Conservation (phyloP, 2,888 invertebrate species). For the Eutolmus rufibarbis region DNA sequence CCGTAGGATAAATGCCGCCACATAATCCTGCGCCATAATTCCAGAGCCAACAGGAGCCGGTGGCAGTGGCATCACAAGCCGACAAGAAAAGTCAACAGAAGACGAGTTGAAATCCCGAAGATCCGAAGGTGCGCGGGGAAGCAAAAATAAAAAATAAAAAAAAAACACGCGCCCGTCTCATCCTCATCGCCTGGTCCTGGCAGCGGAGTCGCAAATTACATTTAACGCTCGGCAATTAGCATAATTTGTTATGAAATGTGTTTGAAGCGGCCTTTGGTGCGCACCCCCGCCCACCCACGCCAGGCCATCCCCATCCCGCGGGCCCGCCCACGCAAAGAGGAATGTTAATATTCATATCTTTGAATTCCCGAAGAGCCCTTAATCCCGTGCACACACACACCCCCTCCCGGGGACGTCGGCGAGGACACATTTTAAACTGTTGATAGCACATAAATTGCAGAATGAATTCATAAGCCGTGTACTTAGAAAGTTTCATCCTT, state of each 20-base stretch:
- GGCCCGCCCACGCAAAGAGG: background rate
- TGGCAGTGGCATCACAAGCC: constrained; percentile 8
- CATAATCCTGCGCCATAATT: constrained; percentile 37
- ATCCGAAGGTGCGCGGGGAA: background rate
- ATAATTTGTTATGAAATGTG: constrained; percentile 41
- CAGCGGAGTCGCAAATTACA: constrained; percentile 32
- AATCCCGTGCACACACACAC: background rate
- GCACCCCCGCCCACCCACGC: background rate
- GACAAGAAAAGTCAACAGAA: constrained; percentile 37
- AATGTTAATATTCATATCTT: constrained; percentile 40
- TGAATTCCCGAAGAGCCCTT: constrained; percentile 36
- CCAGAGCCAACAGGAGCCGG: constrained; percentile 22
- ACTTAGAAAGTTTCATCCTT: constrained; percentile 27
- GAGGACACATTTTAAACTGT: constrained; percentile 41
- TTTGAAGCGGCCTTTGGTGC: constrained; percentile 11
- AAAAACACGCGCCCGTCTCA: background rate
- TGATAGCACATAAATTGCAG: constrained; percentile 41
- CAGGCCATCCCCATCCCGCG: background rate
- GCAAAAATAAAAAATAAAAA: background rate
- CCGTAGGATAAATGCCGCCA: constrained; percentile 35
- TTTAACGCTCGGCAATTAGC: constrained; percentile 40
- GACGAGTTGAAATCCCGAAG: background rate
- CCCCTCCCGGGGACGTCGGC: background rate
- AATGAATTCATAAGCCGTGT: constrained; percentile 40
- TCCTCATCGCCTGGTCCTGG: background rate